phyloP scores from a whole-genome alignment of 30 jellyfish, hydroid and myxozoan genomes.

The Mastigias papua region DNA sequence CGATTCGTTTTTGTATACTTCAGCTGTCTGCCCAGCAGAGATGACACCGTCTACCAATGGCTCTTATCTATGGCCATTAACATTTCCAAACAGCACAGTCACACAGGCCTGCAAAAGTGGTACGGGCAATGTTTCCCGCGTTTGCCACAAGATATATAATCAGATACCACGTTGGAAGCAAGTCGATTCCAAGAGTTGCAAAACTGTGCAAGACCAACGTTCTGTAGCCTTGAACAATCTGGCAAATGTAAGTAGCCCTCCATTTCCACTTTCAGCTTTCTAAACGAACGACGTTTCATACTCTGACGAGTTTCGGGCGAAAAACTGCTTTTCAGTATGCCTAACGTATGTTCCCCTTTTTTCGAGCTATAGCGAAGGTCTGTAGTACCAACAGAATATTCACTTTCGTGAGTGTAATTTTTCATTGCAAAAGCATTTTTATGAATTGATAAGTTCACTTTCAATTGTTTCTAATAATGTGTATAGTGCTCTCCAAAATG shows the following conservation, averaged over 20 bases:
- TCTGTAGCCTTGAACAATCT: slow-evolving; percentile 38
- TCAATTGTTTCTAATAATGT: too few species aligned
- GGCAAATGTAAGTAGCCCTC: not conserved
- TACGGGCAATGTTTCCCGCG: slow-evolving; percentile 53
- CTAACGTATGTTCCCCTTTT: too few species aligned
- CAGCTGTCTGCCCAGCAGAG: slow-evolving; percentile 62
- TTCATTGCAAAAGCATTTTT: too few species aligned
- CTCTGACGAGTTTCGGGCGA: too few species aligned
- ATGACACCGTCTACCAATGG: slow-evolving; percentile 36
- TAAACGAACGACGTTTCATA: too few species aligned
- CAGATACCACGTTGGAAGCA: slow-evolving; percentile 56
- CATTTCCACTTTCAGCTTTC: not conserved
- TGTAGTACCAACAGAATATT: too few species aligned
- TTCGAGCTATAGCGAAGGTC: too few species aligned
- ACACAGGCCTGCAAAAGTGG: slow-evolving; percentile 41
- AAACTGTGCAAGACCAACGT: slow-evolving; percentile 16
- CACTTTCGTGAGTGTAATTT: not conserved
- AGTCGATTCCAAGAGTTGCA: slow-evolving; percentile 33
- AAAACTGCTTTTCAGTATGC: too few species aligned
- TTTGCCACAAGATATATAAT: slow-evolving; percentile 11
- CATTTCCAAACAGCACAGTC: slow-evolving; percentile 30
- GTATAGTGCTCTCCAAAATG: too few species aligned
- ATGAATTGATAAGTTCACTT: too few species aligned
- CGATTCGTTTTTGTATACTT: not conserved
- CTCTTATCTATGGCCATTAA: slow-evolving; percentile 45